Conservation (phyloP, 2,113 vertebrate genomes). For the Leptobrachium leishanense region DNA sequence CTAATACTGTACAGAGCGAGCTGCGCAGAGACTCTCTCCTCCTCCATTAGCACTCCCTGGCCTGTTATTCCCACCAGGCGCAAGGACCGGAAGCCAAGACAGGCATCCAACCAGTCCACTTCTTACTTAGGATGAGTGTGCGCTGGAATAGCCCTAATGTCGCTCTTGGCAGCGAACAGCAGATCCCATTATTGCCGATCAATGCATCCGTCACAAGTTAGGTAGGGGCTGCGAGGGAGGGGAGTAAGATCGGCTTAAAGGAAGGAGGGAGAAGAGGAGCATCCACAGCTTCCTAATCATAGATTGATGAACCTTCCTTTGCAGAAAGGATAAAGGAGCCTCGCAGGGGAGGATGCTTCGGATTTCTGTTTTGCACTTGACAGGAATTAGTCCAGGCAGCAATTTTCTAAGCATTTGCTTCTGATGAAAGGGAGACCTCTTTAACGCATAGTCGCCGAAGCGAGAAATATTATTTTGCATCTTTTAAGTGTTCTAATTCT, state of each 20-base stretch:
- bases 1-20: constrained; percentile 1
- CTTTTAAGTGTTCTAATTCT: background rate
- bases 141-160: constrained; percentile 65
- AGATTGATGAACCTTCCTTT: constrained; percentile 78
- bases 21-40: background rate
- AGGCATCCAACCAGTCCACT: constrained; percentile 57
- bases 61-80: constrained; percentile 47
- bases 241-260: constrained; percentile 56
- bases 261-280: constrained; percentile 58
- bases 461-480: constrained; percentile 14
- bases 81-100: constrained; percentile 52
- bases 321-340: constrained; percentile 59
- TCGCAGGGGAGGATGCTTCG: constrained; percentile 63
- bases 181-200: constrained; percentile 76
- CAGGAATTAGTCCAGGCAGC: constrained; percentile 24
- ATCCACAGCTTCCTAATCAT: constrained; percentile 72
- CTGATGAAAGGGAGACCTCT: constrained; percentile 9
- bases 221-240: constrained; percentile 56
- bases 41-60: constrained; percentile 19
- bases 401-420: background rate
- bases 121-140: constrained; percentile 59
- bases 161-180: constrained; percentile 66
- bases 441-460: background rate
- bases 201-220: constrained; percentile 69
- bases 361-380: constrained; percentile 6